A percentile compares a stretch with the other conserved stretches of the same genome.
phyloP scores from a whole-genome alignment of 2,113 vertebrate species.

The Xerus inauris region DNA sequence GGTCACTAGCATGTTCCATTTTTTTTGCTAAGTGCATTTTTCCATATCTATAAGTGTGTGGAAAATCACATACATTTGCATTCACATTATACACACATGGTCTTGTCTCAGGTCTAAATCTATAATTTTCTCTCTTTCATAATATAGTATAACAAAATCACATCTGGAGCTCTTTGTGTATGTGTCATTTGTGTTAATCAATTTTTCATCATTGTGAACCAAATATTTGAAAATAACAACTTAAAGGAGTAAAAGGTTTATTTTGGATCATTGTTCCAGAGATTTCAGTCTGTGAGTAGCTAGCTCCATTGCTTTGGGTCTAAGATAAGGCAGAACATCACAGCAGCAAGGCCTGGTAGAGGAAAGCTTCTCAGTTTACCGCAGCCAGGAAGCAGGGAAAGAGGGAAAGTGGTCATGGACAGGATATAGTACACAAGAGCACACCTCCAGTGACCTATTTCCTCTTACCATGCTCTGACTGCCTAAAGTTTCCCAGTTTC shows the following conservation, averaged over 20 bases:
- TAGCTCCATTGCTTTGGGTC: not conserved
- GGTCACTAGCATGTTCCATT: not conserved
- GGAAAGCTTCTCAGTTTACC: no score
- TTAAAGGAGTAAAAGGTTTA: not conserved
- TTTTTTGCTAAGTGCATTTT: not conserved
- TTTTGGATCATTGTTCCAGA: not conserved
- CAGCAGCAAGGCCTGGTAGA: not conserved
- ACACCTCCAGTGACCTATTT: not conserved
- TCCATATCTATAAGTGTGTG: not conserved
- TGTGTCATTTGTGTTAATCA: no score
- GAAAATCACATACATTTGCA: not conserved
- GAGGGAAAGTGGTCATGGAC: not conserved
- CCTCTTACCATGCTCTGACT: not conserved
- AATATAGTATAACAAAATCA: not conserved
- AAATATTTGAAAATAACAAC: not conserved
- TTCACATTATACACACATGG: not conserved
- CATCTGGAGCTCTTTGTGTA: not conserved
- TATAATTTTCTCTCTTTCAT: not conserved
- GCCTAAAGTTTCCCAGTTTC: not conserved
- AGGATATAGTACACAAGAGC: not conserved
- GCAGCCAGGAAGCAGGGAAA: not conserved
- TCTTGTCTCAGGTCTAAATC: not conserved
- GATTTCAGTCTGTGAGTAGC: not conserved
- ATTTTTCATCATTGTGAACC: no score
- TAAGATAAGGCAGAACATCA: not conserved